phyloP scores from a whole-genome alignment of 37 sponge, comb jelly and placozoan genomes.

The Tethya wilhelma region DNA sequence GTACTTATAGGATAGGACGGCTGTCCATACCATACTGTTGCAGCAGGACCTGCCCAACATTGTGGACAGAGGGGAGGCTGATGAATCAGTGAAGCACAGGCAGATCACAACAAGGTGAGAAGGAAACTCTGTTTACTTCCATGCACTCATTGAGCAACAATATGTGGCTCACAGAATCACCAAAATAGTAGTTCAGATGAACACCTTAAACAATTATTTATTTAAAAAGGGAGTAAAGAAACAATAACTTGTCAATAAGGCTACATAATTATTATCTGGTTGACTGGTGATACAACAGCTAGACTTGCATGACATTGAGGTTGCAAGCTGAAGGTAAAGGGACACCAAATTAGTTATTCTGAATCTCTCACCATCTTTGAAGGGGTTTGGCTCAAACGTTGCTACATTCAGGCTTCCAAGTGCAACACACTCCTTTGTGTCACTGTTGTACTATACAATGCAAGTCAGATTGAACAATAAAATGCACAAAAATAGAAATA shows the following conservation, averaged over 20 bases:
- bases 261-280: background rate
- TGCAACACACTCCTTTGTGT: conserved; percentile 11
- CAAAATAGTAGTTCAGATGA: conserved; percentile 55
- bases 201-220: conserved; percentile 38
- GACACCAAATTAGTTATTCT: no score
- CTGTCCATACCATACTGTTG: conserved; percentile 52
- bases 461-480: background rate
- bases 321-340: no score
- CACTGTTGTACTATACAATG: background rate
- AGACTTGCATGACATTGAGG: background rate
- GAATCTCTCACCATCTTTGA: conserved; percentile 52
- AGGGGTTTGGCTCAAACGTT: conserved; percentile 54
- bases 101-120: conserved; percentile 52
- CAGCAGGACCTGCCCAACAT: conserved; percentile 84
- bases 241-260: background rate
- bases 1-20: conserved; percentile 52
- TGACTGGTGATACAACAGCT: background rate
- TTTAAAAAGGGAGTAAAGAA: background rate
- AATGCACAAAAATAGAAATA: background rate
- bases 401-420: conserved; percentile 40
- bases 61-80: conserved; percentile 77
- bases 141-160: no score
- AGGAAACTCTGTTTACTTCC: background rate
- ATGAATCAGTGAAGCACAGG: conserved; percentile 61
- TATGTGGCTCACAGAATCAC: conserved; percentile 64